Evolutionary conservation across 1,140 invertebrate genomes (phyloP), one percentile per base, ranked within the genome.

Genomic region (Drosophila miranda): DNA sequence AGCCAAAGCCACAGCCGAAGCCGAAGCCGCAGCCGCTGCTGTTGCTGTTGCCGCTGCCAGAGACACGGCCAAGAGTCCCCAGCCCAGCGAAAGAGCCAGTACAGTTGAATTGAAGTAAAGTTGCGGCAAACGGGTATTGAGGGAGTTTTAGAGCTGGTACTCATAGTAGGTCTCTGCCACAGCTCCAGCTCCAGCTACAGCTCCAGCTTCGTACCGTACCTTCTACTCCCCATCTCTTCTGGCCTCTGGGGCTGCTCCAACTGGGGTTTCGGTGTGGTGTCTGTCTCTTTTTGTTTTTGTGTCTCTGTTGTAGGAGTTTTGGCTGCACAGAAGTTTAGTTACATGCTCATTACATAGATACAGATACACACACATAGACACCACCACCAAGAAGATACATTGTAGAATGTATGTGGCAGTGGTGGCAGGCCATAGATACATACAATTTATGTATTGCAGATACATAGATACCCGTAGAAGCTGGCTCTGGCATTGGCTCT

Each of bases 281-380:
- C 60, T 50, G 59, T 50, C 14, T 62, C 56, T 58, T 77, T 63
- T 71, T 53, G 75, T 52, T 76, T 78, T 73, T 57, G 52, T 60
- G 58, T 77, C 77, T 77, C 78, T 81, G 77, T 84, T 86, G 81
- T 84, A 84, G 81, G 81, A 84, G 81, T 84, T 84, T 84, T 81
- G 81, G 81, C 81, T 84, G 74, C 81, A 84, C 81, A 84, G 81
- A 84, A 84, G 81, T 84, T 84, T 86, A 86, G 81, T 84, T 84
- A 84, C 81, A 84, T 81, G 81, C 81, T 84, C 81, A 86, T 84
- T 84, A 86, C 81, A 84, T 86, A 84, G 77, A 84, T 70, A 86
- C 73, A 64, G 38, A 68, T 43, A 81, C 16, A 60, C 9, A 55
- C 23, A 41, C 13, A 43, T 5, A 26, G 4, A 26, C 26, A 44